Conservation (phyloP, 2,888 invertebrate genomes). For the Tiliacea citrago region DNA sequence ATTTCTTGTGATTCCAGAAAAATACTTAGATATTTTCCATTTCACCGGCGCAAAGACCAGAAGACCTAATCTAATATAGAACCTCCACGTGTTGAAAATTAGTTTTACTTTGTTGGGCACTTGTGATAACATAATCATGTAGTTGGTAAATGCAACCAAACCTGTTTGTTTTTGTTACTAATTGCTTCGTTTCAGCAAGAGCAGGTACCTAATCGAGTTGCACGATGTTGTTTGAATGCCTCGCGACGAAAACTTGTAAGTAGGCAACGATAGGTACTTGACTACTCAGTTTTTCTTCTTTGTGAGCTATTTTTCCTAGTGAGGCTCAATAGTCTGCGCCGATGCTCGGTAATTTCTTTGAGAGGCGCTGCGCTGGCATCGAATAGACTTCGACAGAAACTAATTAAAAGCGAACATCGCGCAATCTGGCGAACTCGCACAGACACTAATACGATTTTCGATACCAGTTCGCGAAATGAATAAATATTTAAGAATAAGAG, state of each 20-base stretch:
- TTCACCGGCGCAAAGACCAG: slow-evolving; percentile 35
- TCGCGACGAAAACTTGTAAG: slow-evolving; percentile 56
- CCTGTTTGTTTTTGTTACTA: slow-evolving; percentile 53
- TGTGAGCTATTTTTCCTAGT: slow-evolving; percentile 65
- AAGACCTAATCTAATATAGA: slow-evolving; percentile 56
- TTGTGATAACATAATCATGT: slow-evolving; percentile 57
- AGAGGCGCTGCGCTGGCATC: slow-evolving; percentile 76
- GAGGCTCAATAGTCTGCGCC: slow-evolving; percentile 60
- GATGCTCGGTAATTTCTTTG: slow-evolving; percentile 79
- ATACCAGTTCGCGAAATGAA: slow-evolving; percentile 65
- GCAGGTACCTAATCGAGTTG: slow-evolving; percentile 45
- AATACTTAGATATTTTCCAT: slow-evolving; percentile 47
- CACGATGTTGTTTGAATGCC: slow-evolving; percentile 48
- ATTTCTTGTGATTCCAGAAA: slow-evolving; percentile 54
- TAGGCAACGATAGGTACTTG: slow-evolving; percentile 57
- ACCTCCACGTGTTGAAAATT: slow-evolving; percentile 56
- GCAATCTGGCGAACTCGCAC: slow-evolving; percentile 76
- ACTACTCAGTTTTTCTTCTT: slow-evolving; percentile 61
- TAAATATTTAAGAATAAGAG: slow-evolving; percentile 51
- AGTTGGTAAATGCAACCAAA: slow-evolving; percentile 57
- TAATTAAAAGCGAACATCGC: slow-evolving; percentile 85
- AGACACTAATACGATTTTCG: slow-evolving; percentile 68
- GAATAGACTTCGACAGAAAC: slow-evolving; percentile 81
- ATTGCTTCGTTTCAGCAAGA: slow-evolving; percentile 52
- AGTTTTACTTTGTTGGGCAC: slow-evolving; percentile 57